Evolutionary conservation across 2,888 invertebrate species (phyloP).

Genomic region (Andrena minutula): DNA sequence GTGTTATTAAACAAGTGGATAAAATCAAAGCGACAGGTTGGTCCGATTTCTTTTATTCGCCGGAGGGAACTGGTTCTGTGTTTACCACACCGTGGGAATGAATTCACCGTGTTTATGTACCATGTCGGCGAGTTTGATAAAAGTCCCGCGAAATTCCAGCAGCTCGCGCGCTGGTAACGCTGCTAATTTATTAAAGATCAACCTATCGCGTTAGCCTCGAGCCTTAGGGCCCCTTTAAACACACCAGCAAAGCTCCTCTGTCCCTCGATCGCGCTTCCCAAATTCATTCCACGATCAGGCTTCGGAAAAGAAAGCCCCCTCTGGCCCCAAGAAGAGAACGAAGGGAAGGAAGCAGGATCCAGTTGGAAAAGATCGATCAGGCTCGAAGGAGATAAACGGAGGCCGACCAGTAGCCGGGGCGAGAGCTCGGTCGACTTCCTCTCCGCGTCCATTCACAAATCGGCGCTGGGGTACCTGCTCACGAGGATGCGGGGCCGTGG

Average conservation of each 20-base stretch:
- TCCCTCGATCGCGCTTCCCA: background rate
- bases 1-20: conserved; percentile 35
- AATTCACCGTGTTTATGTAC: conserved; percentile 30
- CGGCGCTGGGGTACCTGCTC: conserved; percentile 17
- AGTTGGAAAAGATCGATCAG: background rate
- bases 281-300: too few relatives aligned
- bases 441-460: conserved; percentile 12
- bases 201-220: background rate
- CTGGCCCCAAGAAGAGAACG: background rate
- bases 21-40: conserved; percentile 37
- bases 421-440: conserved; percentile 1
- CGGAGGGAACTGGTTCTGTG: conserved; percentile 50
- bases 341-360: background rate
- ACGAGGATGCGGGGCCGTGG: conserved; percentile 1
- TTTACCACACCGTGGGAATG: conserved; percentile 56
- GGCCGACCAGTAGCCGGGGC: background rate
- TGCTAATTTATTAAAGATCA: background rate
- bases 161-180: background rate
- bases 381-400: background rate
- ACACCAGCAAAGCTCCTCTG: background rate
- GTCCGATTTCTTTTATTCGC: conserved; percentile 29
- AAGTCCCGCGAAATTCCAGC: background rate
- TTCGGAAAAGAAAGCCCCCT: too few relatives aligned
- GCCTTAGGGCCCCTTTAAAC: too few relatives aligned
- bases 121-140: background rate